phyloP scores from a whole-genome alignment of 1,140 invertebrate genomes.

The Lordiphosa mommai region DNA sequence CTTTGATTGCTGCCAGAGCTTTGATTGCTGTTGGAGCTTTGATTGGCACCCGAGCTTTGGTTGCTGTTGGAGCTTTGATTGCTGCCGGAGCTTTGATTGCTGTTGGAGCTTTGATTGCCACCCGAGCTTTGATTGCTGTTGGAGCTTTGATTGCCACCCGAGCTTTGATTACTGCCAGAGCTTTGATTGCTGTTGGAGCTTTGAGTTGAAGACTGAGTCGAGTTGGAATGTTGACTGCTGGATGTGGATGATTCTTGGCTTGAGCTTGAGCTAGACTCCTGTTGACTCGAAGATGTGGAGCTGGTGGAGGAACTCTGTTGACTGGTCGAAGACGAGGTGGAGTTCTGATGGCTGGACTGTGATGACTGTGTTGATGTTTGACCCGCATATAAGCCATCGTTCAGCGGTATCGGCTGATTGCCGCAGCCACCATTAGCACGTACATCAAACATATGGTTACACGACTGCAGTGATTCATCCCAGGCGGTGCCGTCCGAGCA shows the following conservation, averaged over 20 bases:
- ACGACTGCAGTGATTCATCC: slow-evolving; percentile 84
- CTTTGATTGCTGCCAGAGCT: slow-evolving; percentile 31
- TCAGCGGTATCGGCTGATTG: slow-evolving; percentile 70
- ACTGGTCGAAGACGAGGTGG: slow-evolving; percentile 79
- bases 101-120: slow-evolving; percentile 27
- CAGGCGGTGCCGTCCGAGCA: slow-evolving; percentile 87
- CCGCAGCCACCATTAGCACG: slow-evolving; percentile 78
- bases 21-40: slow-evolving; percentile 37
- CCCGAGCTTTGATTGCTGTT: slow-evolving; percentile 45
- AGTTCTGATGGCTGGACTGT: slow-evolving; percentile 69
- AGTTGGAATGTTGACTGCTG: slow-evolving; percentile 24
- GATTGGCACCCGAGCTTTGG: slow-evolving; percentile 36
- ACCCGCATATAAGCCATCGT: slow-evolving; percentile 65
- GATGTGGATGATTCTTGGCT: slow-evolving; percentile 13
- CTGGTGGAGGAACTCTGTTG: slow-evolving; percentile 35
- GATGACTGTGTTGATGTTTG: slow-evolving; percentile 62
- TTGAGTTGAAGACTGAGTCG: slow-evolving; percentile 27
- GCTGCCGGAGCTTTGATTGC: slow-evolving; percentile 35
- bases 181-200: slow-evolving; percentile 24
- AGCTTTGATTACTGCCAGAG: slow-evolving; percentile 37
- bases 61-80: slow-evolving; percentile 44
- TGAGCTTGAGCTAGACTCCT: slow-evolving; percentile 28
- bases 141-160: slow-evolving; percentile 33
- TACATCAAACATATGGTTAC: slow-evolving; percentile 85
- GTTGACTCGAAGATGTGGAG: slow-evolving; percentile 6